Percentiles rank a stretch among this genome's conserved stretches.
Evolutionary conservation across 2,113 vertebrate species (phyloP).

Genomic region (Pithys albifrons): DNA sequence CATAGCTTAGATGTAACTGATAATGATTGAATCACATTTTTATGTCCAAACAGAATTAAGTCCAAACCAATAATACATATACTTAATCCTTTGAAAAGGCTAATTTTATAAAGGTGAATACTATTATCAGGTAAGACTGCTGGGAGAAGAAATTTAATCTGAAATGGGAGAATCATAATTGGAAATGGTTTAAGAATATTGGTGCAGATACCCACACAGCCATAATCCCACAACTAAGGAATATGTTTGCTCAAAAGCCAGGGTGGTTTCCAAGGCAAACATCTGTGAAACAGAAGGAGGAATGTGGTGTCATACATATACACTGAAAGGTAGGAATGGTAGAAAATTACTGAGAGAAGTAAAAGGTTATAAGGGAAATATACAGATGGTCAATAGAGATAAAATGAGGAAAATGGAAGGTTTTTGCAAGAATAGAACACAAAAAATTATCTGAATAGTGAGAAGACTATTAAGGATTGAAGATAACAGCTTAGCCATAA

Average conservation of each 20-base stretch:
- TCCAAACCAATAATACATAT: conserved; percentile 1
- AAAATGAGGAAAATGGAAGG: background rate
- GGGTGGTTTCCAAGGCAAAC: background rate
- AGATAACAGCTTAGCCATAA: background rate
- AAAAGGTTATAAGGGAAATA: background rate
- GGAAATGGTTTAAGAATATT: background rate
- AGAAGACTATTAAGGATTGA: background rate
- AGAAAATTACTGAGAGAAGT: background rate
- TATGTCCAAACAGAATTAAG: conserved; percentile 27
- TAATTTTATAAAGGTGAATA: conserved; percentile 8
- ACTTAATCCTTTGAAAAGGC: background rate
- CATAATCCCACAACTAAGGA: background rate
- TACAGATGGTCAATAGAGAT: background rate
- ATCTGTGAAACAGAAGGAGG: background rate
- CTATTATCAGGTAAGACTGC: background rate
- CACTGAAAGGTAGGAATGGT: background rate
- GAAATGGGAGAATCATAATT: background rate
- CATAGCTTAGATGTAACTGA: background rate
- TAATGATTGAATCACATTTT: conserved; percentile 8
- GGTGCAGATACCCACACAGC: background rate
- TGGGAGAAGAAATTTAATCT: background rate
- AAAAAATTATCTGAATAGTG: background rate
- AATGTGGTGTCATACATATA: background rate
- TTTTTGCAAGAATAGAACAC: background rate
- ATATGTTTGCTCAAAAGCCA: background rate